These are phyloP conservation scores for Podargus strigoides DNA, from an alignment of 2,797 vertebrate species.

Conservation along the genomic window DNA sequence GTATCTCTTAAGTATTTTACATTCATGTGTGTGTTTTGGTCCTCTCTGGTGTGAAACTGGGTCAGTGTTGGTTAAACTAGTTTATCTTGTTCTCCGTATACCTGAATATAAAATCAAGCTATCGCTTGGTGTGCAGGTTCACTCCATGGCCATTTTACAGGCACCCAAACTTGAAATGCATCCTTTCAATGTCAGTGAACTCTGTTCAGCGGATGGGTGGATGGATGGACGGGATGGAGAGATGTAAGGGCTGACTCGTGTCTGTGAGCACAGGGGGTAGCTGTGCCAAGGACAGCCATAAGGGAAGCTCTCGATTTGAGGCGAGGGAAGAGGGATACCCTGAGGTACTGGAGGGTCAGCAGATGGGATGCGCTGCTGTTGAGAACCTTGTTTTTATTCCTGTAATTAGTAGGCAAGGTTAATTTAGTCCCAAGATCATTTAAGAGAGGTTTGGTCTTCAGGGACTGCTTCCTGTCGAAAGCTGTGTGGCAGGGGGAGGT, in stretches of 20 bases:
- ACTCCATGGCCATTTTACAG: not conserved
- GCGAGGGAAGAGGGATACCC: not conserved
- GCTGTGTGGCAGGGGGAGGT: accelerated
- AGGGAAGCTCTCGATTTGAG: accelerated
- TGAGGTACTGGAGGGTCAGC: not conserved
- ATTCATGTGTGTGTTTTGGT: not conserved
- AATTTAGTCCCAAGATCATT: not conserved
- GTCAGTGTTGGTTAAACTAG: not conserved
- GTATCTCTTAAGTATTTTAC: not conserved
- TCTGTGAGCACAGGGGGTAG: not conserved
- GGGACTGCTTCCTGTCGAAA: not conserved
- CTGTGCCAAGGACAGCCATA: accelerated
- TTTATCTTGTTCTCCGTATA: not conserved
- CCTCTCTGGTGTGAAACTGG: not conserved
- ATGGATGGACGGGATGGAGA: not conserved
- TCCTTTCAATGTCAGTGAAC: accelerated
- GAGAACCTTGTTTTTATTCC: not conserved
- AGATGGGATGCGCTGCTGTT: not conserved
- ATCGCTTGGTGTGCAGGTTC: not conserved
- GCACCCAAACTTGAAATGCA: not conserved
- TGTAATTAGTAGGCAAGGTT: not conserved
- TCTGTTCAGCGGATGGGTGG: too few relatives aligned
- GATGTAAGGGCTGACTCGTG: not conserved
- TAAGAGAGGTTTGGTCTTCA: not conserved
- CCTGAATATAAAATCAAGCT: not conserved